Evolutionary conservation across 1,140 invertebrate genomes (phyloP).

Genomic region (Wiebesia pumilae): DNA sequence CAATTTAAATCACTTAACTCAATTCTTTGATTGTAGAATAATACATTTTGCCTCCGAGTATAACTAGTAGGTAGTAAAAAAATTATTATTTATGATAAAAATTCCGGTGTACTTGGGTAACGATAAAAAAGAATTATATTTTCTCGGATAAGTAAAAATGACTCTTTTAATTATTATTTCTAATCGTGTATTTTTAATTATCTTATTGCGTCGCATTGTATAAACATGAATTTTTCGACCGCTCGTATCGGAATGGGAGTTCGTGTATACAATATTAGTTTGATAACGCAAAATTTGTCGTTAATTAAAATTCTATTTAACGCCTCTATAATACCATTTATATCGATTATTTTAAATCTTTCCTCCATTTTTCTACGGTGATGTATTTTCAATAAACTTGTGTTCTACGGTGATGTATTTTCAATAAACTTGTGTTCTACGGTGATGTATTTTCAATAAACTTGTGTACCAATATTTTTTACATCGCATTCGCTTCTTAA

Average conservation of each 20-base stretch:
- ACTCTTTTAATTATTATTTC: not conserved
- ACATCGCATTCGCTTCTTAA: not conserved
- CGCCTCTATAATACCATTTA: too few relatives aligned
- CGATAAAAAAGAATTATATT: too few relatives aligned
- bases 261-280: too few relatives aligned
- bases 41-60: not conserved
- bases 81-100: not conserved
- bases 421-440: not conserved
- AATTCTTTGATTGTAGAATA: slow-evolving; percentile 22
- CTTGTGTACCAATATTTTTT: not conserved
- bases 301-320: too few relatives aligned
- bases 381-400: not conserved
- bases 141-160: not conserved
- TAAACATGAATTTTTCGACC: too few relatives aligned
- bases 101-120: not conserved
- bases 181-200: not conserved
- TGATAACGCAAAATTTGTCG: too few relatives aligned
- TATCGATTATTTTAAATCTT: not conserved
- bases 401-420: not conserved
- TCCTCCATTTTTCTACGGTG: not conserved
- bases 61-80: not conserved
- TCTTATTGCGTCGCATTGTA: too few relatives aligned
- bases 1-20: slow-evolving; percentile 20
- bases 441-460: not conserved
- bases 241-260: too few relatives aligned